phyloP scores from a whole-genome alignment of 2,888 invertebrate genomes.

The Protophormia terraenovae region DNA sequence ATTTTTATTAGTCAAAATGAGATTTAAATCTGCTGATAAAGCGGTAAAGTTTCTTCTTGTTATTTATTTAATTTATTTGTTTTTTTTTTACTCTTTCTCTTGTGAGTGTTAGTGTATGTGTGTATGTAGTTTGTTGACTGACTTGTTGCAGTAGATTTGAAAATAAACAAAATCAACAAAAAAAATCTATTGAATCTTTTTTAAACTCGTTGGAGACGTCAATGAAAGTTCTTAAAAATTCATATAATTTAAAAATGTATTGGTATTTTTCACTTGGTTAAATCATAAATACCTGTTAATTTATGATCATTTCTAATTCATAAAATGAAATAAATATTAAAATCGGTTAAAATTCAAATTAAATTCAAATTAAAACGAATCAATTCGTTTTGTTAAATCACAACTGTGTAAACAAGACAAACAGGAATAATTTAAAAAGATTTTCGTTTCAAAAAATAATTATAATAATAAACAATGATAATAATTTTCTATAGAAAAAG shows the following conservation, averaged over 20 bases:
- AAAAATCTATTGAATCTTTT: too few species aligned
- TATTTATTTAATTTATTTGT: neutral
- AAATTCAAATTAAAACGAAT: constrained; percentile 21
- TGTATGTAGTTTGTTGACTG: neutral
- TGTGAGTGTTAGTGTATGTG: neutral
- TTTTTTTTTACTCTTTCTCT: neutral
- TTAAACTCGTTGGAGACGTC: constrained; percentile 34
- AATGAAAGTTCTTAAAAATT: constrained; percentile 52
- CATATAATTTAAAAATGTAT: constrained; percentile 9
- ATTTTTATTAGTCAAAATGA: constrained; percentile 53
- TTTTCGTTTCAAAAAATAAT: too few species aligned
- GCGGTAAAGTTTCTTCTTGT: constrained; percentile 34
- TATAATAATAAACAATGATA: too few species aligned
- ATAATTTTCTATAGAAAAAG: too few species aligned
- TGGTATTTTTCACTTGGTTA: constrained; percentile 16
- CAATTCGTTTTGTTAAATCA: neutral
- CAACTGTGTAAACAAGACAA: constrained; percentile 39
- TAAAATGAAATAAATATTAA: constrained; percentile 33
- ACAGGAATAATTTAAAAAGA: constrained; percentile 22
- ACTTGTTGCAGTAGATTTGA: neutral
- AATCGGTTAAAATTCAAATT: constrained; percentile 12
- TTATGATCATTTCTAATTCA: constrained; percentile 54
- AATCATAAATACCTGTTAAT: constrained; percentile 59
- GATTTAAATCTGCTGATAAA: constrained; percentile 32
- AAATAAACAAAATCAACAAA: neutral